A percentile compares a stretch with the other conserved stretches of the same genome.
phyloP scores from a whole-genome alignment of 2,888 invertebrate species.

The Chrysopilus asiliformis region DNA sequence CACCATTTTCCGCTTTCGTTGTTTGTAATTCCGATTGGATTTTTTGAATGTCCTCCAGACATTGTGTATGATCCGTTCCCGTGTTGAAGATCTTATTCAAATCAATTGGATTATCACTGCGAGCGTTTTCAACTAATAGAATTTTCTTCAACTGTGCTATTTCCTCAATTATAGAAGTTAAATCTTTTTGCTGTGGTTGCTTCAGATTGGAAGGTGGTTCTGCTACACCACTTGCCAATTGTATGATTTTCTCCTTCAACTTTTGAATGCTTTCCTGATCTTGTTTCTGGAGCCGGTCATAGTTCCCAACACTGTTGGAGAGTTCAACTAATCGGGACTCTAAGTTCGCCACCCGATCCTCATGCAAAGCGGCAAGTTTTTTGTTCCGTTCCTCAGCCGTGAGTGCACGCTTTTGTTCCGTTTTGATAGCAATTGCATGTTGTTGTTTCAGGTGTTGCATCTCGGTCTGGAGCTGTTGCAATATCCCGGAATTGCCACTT shows the following conservation, averaged over 20 bases:
- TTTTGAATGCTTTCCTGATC: conserved; percentile 62
- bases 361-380: conserved; percentile 53
- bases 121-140: conserved; percentile 45
- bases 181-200: conserved; percentile 28
- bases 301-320: conserved; percentile 62
- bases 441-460: conserved; percentile 59
- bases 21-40: conserved; percentile 54
- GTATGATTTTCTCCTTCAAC: conserved; percentile 33
- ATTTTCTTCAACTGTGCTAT: conserved; percentile 49
- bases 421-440: conserved; percentile 53
- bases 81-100: conserved; percentile 41
- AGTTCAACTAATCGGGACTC: conserved; percentile 66
- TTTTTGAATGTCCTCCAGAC: conserved; percentile 49
- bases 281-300: conserved; percentile 54
- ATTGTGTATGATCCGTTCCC: conserved; percentile 38
- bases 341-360: conserved; percentile 60
- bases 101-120: conserved; percentile 46
- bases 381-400: conserved; percentile 60
- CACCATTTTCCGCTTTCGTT: conserved; percentile 38
- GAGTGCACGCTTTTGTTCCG: conserved; percentile 59
- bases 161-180: conserved; percentile 47
- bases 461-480: conserved; percentile 58
- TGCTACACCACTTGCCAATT: conserved; percentile 20
- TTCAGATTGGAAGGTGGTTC: no score
- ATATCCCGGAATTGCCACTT: conserved; percentile 37